Evolutionary conservation across 2,888 invertebrate species (phyloP).

Genomic region (Cordylochernes scorpioides): DNA sequence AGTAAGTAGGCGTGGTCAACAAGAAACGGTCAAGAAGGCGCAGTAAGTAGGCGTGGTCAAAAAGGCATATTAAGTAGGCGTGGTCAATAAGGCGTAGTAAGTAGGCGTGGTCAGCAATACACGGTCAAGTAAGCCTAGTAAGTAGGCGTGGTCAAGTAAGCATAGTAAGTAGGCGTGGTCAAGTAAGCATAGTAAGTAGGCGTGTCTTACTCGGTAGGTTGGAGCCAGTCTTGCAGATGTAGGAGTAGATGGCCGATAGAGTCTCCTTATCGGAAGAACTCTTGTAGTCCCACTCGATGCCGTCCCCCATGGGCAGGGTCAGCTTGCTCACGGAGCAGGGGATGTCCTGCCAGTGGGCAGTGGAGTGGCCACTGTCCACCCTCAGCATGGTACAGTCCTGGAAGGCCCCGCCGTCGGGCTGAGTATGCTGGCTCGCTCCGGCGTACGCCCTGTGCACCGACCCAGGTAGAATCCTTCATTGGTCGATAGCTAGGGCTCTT

Average conservation of each 20-base stretch:
- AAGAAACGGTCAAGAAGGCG: too few species aligned
- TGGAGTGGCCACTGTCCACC: constrained; percentile 17
- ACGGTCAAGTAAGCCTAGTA: too few species aligned
- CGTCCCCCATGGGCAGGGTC: constrained; percentile 7
- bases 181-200: neutral
- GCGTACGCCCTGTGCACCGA: constrained; percentile 6
- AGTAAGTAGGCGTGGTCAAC: too few species aligned
- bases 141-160: too few species aligned
- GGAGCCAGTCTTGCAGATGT: constrained; percentile 15
- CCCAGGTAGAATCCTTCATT: too few species aligned
- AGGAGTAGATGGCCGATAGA: constrained; percentile 12
- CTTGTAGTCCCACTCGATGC: constrained; percentile 5
- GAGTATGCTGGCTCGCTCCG: constrained; percentile 9
- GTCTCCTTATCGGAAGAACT: too few species aligned
- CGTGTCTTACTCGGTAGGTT: neutral
- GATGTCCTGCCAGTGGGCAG: constrained; percentile 19
- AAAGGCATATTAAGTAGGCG: too few species aligned
- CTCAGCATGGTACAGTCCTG: constrained; percentile 18
- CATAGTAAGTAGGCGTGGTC: too few species aligned
- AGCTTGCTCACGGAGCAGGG: constrained; percentile 17
- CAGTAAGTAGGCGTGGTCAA: too few species aligned
- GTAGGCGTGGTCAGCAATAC: too few species aligned
- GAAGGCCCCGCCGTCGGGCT: constrained; percentile 18
- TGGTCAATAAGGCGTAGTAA: too few species aligned
- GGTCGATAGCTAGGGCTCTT: too few species aligned